phyloP scores from a whole-genome alignment of 2,888 invertebrate genomes.

The Sipha maydis region DNA sequence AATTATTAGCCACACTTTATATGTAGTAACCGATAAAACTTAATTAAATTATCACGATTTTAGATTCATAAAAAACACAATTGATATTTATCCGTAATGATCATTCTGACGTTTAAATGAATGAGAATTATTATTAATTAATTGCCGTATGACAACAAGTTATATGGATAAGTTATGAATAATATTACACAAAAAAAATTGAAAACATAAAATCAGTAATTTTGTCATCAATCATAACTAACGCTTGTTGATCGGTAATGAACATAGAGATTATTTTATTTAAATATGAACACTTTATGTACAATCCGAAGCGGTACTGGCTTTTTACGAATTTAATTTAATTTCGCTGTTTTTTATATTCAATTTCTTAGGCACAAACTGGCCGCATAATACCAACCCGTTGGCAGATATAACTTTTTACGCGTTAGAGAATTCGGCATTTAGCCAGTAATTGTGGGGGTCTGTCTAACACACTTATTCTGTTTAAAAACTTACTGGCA shows the following conservation, averaged over 20 bases:
- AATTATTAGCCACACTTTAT: neutral
- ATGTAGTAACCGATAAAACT: neutral
- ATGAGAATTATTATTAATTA: neutral
- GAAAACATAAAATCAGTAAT: too few relatives aligned
- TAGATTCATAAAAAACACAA: neutral
- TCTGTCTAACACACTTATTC: slow-evolving; percentile 18
- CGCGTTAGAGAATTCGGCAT: slow-evolving; percentile 1
- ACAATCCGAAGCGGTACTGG: neutral
- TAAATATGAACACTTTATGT: neutral
- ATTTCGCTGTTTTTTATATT: neutral
- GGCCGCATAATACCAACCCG: neutral
- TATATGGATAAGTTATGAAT: neutral
- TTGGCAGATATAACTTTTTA: neutral
- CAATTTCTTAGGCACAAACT: neutral
- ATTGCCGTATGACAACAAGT: neutral
- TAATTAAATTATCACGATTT: neutral
- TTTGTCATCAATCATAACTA: neutral
- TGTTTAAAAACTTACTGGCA: slow-evolving; percentile 24
- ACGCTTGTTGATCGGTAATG: neutral
- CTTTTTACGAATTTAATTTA: neutral
- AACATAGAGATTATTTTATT: neutral
- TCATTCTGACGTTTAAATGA: neutral
- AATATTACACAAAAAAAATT: neutral
- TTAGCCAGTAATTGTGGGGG: slow-evolving; percentile 22
- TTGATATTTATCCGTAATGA: neutral